Conservation (phyloP, 2,888 invertebrate genomes). For the Stenotaenia linearis region DNA sequence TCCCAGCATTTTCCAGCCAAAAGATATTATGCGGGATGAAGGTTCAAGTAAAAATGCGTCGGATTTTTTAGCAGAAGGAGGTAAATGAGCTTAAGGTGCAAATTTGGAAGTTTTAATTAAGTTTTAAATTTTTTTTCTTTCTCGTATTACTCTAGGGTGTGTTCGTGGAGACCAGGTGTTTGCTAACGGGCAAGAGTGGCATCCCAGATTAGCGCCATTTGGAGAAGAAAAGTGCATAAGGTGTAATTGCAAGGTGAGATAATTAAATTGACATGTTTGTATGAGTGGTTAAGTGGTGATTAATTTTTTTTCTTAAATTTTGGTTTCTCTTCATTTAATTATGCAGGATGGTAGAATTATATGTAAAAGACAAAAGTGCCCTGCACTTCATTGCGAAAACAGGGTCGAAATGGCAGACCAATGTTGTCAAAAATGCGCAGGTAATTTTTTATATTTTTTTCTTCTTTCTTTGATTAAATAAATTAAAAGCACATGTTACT, state of each 20-base stretch:
- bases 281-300: not conserved
- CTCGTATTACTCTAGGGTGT: conserved; percentile 57
- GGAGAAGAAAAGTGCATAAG: conserved; percentile 84
- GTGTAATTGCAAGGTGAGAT: conserved; percentile 79
- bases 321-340: conserved; percentile 38
- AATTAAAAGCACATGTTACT: too few species aligned
- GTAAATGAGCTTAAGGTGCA: conserved; percentile 33
- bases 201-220: conserved; percentile 78
- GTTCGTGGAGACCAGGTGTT: conserved; percentile 58
- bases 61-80: conserved; percentile 39
- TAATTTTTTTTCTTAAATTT: not conserved
- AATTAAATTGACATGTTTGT: not conserved
- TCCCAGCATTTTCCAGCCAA: not conserved
- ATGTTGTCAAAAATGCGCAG: conserved; percentile 44
- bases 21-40: conserved; percentile 28
- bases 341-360: conserved; percentile 71
- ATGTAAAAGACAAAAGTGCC: conserved; percentile 74
- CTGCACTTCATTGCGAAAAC: conserved; percentile 61
- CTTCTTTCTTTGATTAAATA: not conserved
- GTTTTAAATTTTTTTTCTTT: not conserved
- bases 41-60: conserved; percentile 36
- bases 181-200: conserved; percentile 73
- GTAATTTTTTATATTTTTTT: not conserved
- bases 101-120: not conserved
- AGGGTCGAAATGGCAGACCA: conserved; percentile 50